phyloP scores from a whole-genome alignment of 2,888 invertebrate genomes.

The Apodemia hepburni region DNA sequence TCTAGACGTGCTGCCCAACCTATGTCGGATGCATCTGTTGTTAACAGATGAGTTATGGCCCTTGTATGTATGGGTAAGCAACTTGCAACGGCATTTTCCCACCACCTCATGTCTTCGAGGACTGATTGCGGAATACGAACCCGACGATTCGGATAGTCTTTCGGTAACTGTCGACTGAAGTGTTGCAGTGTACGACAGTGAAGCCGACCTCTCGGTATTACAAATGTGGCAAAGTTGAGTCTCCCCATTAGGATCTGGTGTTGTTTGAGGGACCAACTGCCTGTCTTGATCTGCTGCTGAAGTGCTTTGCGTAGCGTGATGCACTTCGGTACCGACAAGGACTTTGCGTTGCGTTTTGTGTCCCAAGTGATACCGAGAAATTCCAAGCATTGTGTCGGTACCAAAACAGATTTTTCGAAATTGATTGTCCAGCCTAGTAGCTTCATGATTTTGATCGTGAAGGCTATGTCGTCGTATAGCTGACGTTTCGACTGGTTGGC shows the following conservation, averaged over 20 bases:
- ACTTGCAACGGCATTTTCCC: slow-evolving; percentile 20
- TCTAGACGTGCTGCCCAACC: slow-evolving; percentile 21
- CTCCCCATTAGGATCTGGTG: slow-evolving; percentile 32
- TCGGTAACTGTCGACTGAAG: slow-evolving; percentile 25
- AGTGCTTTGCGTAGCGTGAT: slow-evolving; percentile 29
- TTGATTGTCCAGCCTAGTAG: slow-evolving; percentile 30
- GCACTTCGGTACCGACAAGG: slow-evolving; percentile 30
- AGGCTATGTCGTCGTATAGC: slow-evolving; percentile 12
- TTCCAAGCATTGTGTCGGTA: slow-evolving; percentile 28
- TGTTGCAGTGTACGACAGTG: slow-evolving; percentile 29
- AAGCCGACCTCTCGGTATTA: slow-evolving; percentile 26
- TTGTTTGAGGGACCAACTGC: slow-evolving; percentile 29
- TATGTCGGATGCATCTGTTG: slow-evolving; percentile 31
- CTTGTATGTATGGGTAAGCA: slow-evolving; percentile 25
- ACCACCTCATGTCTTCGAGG: slow-evolving; percentile 27
- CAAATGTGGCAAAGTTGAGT: slow-evolving; percentile 33
- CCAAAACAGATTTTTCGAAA: slow-evolving; percentile 27
- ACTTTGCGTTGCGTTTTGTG: slow-evolving; percentile 28
- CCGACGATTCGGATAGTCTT: slow-evolving; percentile 15
- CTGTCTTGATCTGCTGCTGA: slow-evolving; percentile 21
- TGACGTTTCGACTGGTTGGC: slow-evolving; percentile 19
- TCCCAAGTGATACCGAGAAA: slow-evolving; percentile 33
- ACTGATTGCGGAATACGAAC: slow-evolving; percentile 19
- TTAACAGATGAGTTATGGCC: slow-evolving; percentile 24
- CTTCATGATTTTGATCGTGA: slow-evolving; percentile 20